Conservation (phyloP, 2,113 vertebrate species). For the Phocoena phocoena region DNA sequence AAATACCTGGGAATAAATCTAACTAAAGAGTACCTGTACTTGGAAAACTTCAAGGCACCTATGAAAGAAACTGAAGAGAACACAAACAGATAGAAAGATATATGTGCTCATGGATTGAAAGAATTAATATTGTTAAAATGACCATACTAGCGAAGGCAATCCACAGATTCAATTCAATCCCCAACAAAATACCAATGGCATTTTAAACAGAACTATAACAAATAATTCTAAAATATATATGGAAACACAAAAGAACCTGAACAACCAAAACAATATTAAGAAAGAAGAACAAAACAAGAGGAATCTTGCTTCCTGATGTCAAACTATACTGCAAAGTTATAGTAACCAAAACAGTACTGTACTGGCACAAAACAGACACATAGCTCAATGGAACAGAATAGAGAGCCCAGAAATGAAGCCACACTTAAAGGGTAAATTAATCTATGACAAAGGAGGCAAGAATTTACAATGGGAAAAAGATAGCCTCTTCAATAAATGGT, state of each 20-base stretch:
- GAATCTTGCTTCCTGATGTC: background rate
- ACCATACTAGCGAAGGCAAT: background rate
- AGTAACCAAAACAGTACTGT: background rate
- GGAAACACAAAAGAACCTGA: background rate
- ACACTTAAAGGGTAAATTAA: background rate
- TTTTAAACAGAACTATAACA: background rate
- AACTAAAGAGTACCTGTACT: background rate
- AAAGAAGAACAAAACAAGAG: background rate
- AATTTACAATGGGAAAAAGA: background rate
- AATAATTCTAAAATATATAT: background rate
- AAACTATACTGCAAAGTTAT: background rate
- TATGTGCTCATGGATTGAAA: background rate
- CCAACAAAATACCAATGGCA: background rate
- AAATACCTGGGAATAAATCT: background rate
- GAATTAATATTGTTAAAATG: background rate
- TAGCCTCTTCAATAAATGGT: background rate
- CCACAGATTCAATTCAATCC: background rate
- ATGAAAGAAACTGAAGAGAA: background rate
- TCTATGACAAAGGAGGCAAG: background rate
- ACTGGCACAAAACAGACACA: background rate
- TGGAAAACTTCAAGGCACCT: background rate
- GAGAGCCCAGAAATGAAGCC: background rate
- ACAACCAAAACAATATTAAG: background rate
- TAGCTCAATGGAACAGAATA: background rate
- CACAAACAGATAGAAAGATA: background rate